A percentile compares a stretch with the other conserved stretches of the same genome.
Conservation (phyloP, 2,797 vertebrate genomes). For the Channallabes apus region DNA sequence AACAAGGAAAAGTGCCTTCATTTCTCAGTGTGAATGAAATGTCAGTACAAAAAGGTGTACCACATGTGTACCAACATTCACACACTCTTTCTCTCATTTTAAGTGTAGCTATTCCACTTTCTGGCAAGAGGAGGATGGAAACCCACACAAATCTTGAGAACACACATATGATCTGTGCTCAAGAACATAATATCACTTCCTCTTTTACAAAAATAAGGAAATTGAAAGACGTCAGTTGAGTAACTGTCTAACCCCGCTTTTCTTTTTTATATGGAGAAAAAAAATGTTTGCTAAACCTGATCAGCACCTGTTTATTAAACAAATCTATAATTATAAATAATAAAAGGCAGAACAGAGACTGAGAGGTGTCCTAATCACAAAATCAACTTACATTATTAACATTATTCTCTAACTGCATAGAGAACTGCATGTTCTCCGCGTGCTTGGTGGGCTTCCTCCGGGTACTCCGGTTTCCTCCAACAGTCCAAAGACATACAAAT, state of each 20-base stretch:
- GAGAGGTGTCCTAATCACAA: neutral
- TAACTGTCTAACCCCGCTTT: neutral
- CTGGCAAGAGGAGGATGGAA: neutral
- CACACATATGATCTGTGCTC: neutral
- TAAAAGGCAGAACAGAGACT: neutral
- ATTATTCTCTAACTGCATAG: neutral
- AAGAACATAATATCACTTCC: slow-evolving; percentile 6
- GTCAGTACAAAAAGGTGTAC: neutral
- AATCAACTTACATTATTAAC: neutral
- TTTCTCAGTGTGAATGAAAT: neutral
- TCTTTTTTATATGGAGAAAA: neutral
- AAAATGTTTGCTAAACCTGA: slow-evolving; percentile 30
- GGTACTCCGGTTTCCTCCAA: too few species aligned
- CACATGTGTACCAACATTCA: neutral
- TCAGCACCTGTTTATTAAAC: slow-evolving; percentile 34
- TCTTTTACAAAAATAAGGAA: neutral
- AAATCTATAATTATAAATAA: neutral
- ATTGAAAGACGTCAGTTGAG: neutral
- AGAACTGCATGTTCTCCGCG: too few species aligned
- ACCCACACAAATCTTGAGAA: neutral
- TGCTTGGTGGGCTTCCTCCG: too few species aligned
- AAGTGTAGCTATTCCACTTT: neutral
- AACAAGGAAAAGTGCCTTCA: neutral
- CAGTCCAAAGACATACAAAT: too few species aligned
- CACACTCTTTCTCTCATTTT: neutral